Conservation (phyloP, 37 sponge, comb jelly and placozoan genomes). For the Aplysina aerophoba region DNA sequence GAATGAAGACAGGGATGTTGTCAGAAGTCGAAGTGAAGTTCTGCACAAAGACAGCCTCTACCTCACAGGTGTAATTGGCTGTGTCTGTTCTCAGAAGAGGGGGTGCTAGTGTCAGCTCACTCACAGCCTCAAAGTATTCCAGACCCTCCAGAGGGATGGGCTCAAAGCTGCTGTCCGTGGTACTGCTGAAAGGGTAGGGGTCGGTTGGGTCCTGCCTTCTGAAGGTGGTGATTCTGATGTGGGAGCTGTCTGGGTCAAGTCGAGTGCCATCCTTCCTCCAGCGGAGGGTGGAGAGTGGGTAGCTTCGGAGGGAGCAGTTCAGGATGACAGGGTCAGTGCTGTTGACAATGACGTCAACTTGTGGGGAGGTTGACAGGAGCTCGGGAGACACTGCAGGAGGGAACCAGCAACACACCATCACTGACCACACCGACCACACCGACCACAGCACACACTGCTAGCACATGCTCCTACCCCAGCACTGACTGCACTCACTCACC, state of each 20-base stretch:
- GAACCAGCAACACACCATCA: not conserved
- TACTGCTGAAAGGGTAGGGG: not conserved
- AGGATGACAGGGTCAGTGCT: not conserved
- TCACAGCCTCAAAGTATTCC: constrained; percentile 51
- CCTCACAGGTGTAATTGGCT: constrained; percentile 68
- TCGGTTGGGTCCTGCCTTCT: constrained; percentile 9
- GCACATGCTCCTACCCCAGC: not conserved
- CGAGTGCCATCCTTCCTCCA: not conserved
- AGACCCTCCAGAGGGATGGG: not conserved
- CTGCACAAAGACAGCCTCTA: constrained; percentile 23
- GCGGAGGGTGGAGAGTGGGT: not conserved
- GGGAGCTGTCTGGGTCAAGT: not conserved
- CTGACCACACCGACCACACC: not conserved
- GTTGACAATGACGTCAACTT: not conserved
- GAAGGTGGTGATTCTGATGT: not conserved
- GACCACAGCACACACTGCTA: not conserved
- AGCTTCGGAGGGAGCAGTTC: constrained; percentile 13
- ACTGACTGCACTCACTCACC: constrained; percentile 43
- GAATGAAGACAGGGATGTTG: constrained; percentile 35
- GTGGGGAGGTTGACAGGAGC: constrained; percentile 32
- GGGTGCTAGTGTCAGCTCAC: constrained; percentile 41
- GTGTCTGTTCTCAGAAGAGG: constrained; percentile 58
- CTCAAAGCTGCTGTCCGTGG: not conserved
- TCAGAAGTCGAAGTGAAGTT: not conserved
- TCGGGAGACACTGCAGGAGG: constrained; percentile 57